Percentiles rank a stretch among this genome's conserved stretches.
Conservation (phyloP, 2,113 vertebrate genomes). For the Rhizomys pruinosus region DNA sequence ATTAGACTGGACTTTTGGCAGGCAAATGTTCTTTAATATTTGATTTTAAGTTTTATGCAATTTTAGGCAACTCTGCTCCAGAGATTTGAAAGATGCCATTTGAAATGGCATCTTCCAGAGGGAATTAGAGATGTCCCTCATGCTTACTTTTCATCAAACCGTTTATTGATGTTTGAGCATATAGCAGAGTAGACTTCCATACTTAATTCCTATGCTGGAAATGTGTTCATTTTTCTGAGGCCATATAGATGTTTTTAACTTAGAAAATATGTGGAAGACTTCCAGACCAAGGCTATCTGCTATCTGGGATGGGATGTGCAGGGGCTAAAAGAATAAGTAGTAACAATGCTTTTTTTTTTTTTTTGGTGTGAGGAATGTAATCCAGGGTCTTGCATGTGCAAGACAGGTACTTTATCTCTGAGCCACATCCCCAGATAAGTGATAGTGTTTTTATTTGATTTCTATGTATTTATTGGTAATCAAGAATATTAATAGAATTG, state of each 20-base stretch:
- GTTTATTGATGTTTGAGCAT: slow-evolving; percentile 22
- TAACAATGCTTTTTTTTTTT: neutral
- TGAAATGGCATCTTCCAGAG: neutral
- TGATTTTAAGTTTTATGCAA: slow-evolving; percentile 50
- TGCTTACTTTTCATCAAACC: slow-evolving; percentile 27
- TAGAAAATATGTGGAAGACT: slow-evolving; percentile 31
- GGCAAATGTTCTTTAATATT: slow-evolving; percentile 48
- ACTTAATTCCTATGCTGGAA: neutral
- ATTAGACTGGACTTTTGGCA: slow-evolving; percentile 39
- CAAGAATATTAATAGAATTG: neutral
- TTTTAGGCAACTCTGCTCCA: slow-evolving; percentile 5
- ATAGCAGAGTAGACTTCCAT: slow-evolving; percentile 10
- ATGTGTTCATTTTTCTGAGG: slow-evolving; percentile 3
- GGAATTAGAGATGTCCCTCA: slow-evolving; percentile 32
- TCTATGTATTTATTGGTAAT: slow-evolving; percentile 1
- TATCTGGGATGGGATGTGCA: neutral
- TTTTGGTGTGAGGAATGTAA: neutral
- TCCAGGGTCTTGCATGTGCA: neutral
- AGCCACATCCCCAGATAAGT: neutral
- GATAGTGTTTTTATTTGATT: neutral
- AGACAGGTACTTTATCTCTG: neutral
- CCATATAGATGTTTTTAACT: slow-evolving; percentile 33
- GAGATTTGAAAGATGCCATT: slow-evolving; percentile 47
- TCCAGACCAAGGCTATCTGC: slow-evolving; percentile 25
- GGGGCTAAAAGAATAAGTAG: neutral